Conservation (phyloP, 2,888 invertebrate species). For the Fragum sueziense region DNA sequence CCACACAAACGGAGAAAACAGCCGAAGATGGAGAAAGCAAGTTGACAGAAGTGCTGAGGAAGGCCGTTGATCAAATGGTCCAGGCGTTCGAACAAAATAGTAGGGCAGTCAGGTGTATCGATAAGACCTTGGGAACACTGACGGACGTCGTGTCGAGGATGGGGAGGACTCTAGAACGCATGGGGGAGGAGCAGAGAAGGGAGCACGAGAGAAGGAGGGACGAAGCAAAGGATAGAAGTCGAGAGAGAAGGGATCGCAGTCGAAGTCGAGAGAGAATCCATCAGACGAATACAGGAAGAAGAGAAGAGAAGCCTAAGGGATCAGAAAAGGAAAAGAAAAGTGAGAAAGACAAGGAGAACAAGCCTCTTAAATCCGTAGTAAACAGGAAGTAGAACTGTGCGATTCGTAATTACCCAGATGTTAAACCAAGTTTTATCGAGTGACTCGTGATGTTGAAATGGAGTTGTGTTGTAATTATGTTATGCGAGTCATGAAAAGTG, state of each 20-base stretch:
- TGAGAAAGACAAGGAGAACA: background rate
- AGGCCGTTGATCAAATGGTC: background rate
- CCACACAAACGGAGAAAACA: background rate
- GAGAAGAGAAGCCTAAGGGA: background rate
- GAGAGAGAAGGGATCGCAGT: background rate
- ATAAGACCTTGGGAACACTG: constrained; percentile 4
- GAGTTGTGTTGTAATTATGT: background rate
- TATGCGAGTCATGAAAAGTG: too few relatives aligned
- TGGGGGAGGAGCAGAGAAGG: constrained; percentile 7
- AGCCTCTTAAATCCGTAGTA: background rate
- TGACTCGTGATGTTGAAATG: background rate
- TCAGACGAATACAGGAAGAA: background rate
- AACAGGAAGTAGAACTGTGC: background rate
- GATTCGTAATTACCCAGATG: background rate
- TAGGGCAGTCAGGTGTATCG: background rate
- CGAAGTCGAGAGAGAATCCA: background rate
- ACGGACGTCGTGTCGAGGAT: constrained; percentile 3
- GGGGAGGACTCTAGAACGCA: constrained; percentile 1
- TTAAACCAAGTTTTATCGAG: background rate
- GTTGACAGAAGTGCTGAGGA: background rate
- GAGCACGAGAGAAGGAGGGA: constrained; percentile 15
- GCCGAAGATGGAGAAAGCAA: background rate
- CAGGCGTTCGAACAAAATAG: constrained; percentile 12
- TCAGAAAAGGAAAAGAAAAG: background rate
- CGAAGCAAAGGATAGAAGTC: background rate